Conservation (phyloP, 2,888 invertebrate genomes). For the Eupelmus urozonus region DNA sequence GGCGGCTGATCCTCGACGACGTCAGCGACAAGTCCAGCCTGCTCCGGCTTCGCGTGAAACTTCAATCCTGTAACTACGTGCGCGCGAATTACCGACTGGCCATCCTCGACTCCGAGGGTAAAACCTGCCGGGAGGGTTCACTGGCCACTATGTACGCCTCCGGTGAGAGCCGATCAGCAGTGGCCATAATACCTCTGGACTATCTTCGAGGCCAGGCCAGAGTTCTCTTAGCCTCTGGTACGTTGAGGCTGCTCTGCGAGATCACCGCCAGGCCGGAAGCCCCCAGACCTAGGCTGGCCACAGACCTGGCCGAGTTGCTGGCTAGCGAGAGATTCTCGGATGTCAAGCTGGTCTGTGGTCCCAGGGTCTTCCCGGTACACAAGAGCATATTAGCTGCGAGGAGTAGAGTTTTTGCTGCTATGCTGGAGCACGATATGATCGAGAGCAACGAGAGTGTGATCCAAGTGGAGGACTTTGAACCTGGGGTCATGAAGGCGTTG, state of each 20-base stretch:
- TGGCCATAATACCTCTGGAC: too few relatives aligned
- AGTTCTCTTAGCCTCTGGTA: neutral
- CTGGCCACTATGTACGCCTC: too few relatives aligned
- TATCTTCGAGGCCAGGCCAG: neutral
- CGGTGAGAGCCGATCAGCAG: too few relatives aligned
- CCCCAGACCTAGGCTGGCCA: neutral
- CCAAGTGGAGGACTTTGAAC: neutral
- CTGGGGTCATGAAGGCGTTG: neutral
- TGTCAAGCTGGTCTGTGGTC: neutral
- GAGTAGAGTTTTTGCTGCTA: slow-evolving; percentile 2
- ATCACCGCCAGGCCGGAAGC: neutral
- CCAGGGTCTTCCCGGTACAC: neutral
- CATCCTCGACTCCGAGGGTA: too few relatives aligned
- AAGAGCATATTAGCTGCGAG: neutral
- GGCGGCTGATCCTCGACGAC: too few relatives aligned
- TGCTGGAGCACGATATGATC: slow-evolving; percentile 13
- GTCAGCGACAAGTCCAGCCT: too few relatives aligned
- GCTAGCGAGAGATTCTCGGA: neutral
- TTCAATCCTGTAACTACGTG: too few relatives aligned
- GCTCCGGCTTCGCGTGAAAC: too few relatives aligned
- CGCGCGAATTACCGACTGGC: too few relatives aligned
- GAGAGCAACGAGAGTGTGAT: neutral
- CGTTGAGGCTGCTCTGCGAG: neutral
- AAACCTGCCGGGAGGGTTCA: too few relatives aligned
- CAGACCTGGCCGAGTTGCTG: neutral